Evolutionary conservation across 2,113 vertebrate species (phyloP).

Genomic region (Brachionichthys hirsutus): DNA sequence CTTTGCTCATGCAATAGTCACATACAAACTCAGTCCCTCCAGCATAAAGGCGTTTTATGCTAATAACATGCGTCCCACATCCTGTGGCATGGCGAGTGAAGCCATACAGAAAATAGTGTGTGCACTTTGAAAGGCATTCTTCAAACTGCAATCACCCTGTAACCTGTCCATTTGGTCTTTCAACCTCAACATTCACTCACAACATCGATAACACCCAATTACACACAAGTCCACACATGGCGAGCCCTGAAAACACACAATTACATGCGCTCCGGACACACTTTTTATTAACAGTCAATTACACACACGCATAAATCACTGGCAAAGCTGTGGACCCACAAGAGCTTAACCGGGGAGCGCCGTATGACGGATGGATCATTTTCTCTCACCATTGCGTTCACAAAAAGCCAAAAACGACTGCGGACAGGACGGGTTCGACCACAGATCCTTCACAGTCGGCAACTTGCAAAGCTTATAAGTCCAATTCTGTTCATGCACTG

Average conservation of each 20-base stretch:
- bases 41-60: not conserved
- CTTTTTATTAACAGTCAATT: slow-evolving; percentile 86
- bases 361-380: slow-evolving; percentile 44
- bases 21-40: no score
- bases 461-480: no score
- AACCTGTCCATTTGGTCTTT: slow-evolving; percentile 60
- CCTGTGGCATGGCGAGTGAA: not conserved
- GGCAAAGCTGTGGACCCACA: slow-evolving; percentile 46
- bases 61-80: not conserved
- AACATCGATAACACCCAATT: slow-evolving; percentile 82
- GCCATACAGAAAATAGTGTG: not conserved
- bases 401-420: slow-evolving; percentile 13
- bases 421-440: not conserved
- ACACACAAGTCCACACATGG: slow-evolving; percentile 75
- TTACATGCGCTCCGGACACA: slow-evolving; percentile 80
- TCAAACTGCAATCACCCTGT: slow-evolving; percentile 47
- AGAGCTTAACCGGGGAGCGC: slow-evolving; percentile 56
- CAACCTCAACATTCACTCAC: slow-evolving; percentile 66
- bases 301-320: slow-evolving; percentile 80
- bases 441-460: no score
- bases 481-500: no score
- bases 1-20: no score
- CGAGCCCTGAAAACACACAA: slow-evolving; percentile 77
- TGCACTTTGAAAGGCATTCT: slow-evolving; percentile 28
- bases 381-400: slow-evolving; percentile 30